Conservation (phyloP, 2,888 invertebrate genomes). For the Limnephilus marmoratus region DNA sequence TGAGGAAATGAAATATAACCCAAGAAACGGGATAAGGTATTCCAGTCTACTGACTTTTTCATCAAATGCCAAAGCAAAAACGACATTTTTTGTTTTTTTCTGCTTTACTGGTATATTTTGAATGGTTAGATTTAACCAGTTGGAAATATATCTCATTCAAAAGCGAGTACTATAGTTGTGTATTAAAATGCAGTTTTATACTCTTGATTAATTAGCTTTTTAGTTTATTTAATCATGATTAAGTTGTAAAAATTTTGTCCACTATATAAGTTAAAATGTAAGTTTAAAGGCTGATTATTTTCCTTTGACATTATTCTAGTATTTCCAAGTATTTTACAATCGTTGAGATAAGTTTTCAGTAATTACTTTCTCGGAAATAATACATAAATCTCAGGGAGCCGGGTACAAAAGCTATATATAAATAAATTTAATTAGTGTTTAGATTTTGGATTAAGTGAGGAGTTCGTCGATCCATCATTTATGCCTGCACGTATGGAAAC, state of each 20-base stretch:
- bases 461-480: not conserved
- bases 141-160: not conserved
- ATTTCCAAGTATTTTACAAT: too few relatives aligned
- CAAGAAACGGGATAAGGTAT: not conserved
- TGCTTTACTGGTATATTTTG: not conserved
- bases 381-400: too few relatives aligned
- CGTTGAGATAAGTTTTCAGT: too few relatives aligned
- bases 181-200: not conserved
- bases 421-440: too few relatives aligned
- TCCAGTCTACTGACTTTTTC: not conserved
- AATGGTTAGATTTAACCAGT: not conserved
- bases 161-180: not conserved
- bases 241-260: too few relatives aligned
- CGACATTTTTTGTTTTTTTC: not conserved
- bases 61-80: not conserved
- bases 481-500: not conserved
- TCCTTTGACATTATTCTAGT: too few relatives aligned
- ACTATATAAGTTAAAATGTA: too few relatives aligned
- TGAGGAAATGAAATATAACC: conserved; percentile 39
- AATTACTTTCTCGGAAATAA: too few relatives aligned
- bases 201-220: not conserved
- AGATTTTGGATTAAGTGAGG: not conserved
- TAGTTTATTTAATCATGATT: too few relatives aligned
- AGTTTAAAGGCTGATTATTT: too few relatives aligned
- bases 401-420: too few relatives aligned